Base-by-base conservation (phyloP, 2,113 vertebrate genomes). In the Ptychochromis oligacanthus region DNA sequence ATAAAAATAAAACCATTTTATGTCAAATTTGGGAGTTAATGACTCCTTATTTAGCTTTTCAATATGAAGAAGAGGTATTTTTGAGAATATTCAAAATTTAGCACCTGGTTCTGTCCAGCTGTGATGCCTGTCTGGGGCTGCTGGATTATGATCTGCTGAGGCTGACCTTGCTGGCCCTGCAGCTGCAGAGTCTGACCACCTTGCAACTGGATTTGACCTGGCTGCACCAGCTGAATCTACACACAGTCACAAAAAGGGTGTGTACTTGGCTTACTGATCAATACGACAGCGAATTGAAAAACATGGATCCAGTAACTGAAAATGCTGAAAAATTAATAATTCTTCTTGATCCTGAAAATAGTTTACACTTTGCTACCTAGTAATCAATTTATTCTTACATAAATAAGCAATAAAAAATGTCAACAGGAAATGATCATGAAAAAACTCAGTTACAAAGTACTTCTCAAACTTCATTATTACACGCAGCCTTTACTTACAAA, bases 121-220 rank as follows among this genome's bases (percentile, higher is more conserved):
- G 98, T 99, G 90, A 99, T 97, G 17, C 97, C 98, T 3, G 97
- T 96, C 95, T 99, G 98, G n/a, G 98, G 98, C 94, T 99, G 98
- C 92, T 99, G 98, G 93, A 99, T 99, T 94, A 99, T 99, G 93
- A 99, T 98, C 93, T 99, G 98, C 90, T 99, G 98, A 52, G 98
- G 95, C 87, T 99, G 98, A 78, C 98, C 98, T 94, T 99, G 98
- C 92, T 99, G 98, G 54, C 98, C 96, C 93, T 98, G 97, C 7
- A 99, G 96, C 94, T 99, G 98, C 36, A 99, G 95, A 60, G 98
- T 97, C 92, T 99, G 98, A 26, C 98, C 98, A 9, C 97, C 97
- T 92, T 99, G 98, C 91, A 99, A 96, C 95, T 99, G 98, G 93
- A 99, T 99, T 95, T 99, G 98, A 80, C 98, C 97, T 3, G 98